A percentile compares a stretch with the other conserved stretches of the same genome.
Evolutionary conservation across 1,140 invertebrate species (phyloP).

Genomic region (Drosophila nigromelanica): DNA sequence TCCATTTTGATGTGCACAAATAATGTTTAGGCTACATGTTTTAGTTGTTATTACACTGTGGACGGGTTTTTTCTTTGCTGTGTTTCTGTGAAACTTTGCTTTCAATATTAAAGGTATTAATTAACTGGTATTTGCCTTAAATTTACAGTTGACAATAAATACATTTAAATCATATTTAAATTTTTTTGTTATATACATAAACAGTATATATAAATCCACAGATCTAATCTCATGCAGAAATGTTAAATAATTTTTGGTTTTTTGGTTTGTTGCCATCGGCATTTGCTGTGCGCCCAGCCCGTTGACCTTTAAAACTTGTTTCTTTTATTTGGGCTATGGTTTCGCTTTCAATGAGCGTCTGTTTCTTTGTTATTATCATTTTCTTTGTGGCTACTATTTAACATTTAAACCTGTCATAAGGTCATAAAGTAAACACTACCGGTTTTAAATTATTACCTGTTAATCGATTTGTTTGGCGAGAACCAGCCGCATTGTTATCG

Average conservation of each 20-base stretch:
- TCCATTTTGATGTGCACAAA: no score
- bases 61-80: no score
- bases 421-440: constrained; percentile 48
- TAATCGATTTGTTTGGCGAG: constrained; percentile 1
- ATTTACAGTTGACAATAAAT: no score
- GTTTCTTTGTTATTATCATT: constrained; percentile 28
- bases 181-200: no score
- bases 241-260: background rate
- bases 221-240: constrained; percentile 8
- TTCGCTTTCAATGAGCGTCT: constrained; percentile 46
- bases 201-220: background rate
- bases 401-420: constrained; percentile 63
- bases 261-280: background rate
- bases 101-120: no score
- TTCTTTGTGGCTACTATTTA: constrained; percentile 41
- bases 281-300: constrained; percentile 43
- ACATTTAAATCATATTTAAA: no score
- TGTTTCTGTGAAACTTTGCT: no score
- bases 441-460: constrained; percentile 41
- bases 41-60: no score
- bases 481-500: no score
- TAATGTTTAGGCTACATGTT: no score
- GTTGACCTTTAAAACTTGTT: constrained; percentile 77
- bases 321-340: constrained; percentile 38
- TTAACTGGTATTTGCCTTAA: no score